Evolutionary conservation across 2,797 vertebrate genomes (phyloP).

Genomic region (Lepilemur ruficaudatus): DNA sequence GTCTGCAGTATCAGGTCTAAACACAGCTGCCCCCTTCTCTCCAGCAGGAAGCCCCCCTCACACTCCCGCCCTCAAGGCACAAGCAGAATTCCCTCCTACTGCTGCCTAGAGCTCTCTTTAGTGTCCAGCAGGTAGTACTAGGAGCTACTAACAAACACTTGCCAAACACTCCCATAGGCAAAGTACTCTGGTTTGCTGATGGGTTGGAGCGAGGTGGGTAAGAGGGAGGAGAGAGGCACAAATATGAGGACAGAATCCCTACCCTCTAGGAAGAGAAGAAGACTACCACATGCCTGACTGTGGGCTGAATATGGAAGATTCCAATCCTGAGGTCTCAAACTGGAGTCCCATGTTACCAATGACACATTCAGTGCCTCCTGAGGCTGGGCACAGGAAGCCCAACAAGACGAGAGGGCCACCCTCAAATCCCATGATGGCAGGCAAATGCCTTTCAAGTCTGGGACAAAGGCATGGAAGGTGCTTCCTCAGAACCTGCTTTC

Average conservation of each 20-base stretch:
- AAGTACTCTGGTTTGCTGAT: background rate
- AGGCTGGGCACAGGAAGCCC: background rate
- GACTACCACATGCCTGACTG: background rate
- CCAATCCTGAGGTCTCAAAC: background rate
- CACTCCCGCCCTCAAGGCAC: background rate
- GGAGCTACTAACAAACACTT: background rate
- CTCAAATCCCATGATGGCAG: background rate
- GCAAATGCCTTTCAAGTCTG: background rate
- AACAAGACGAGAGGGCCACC: background rate
- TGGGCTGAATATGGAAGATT: background rate
- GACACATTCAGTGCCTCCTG: background rate
- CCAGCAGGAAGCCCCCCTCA: background rate
- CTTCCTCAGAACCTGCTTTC: background rate
- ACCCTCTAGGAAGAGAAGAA: background rate
- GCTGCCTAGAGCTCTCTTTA: background rate
- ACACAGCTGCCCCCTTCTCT: background rate
- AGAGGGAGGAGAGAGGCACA: background rate
- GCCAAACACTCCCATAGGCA: background rate
- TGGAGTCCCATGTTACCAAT: background rate
- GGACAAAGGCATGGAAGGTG: background rate
- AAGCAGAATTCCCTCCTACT: background rate
- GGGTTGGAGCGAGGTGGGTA: background rate
- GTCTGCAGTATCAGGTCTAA: background rate
- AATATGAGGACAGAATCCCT: background rate
- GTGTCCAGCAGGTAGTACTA: background rate